Evolutionary conservation across 30 jellyfish, hydroid and myxozoan genomes (phyloP), one percentile per base, ranked within the genome.

Genomic region (Rhopilema esculentum): DNA sequence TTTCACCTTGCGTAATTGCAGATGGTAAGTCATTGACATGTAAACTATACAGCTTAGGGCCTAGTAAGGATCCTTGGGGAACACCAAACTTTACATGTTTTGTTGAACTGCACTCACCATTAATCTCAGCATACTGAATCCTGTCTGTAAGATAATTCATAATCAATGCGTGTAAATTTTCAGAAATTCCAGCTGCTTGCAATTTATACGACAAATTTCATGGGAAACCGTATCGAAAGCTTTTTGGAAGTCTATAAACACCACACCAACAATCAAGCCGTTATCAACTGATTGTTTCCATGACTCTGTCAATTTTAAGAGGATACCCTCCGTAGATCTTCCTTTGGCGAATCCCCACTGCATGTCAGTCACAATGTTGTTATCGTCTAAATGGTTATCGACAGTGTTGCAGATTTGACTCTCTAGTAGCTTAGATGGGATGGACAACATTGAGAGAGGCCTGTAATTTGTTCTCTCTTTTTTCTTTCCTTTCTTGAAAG

Each of bases 161-260:
- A 29, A 77, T 64, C 67, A 72, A 86, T 0, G 81, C 71, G 62
- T 53, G 90, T 31, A 86, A 57, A 72, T 75, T 65, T 30, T 90
- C 90, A 31, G 94, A 66, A 67, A 72, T 67, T 63, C 94, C 94
- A 73, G 72, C 64, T 73, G 94, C 94, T 63, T 61, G 85, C 30
- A 84, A 69, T 61, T 70, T 84, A 29, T 84, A 48, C 40, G 88
- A 52, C n/a, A 84, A 12, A 84, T 50, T 61, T 77, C 78, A 77
- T 77, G 75, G 53, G 95, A 86, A 23, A 77, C 77, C 29, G 82
- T 73, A 84, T 76, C 90, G 83, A 73, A 73, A 12, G 91, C 84
- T 49, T 86, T 86, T 76, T 63, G 49, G 61, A 66, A 75, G 74
- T 84, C 93, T 22, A 84, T 84, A 20, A 84, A 48, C 66, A 73